A percentile compares a stretch with the other conserved stretches of the same genome.
Conservation (phyloP, 2,888 invertebrate genomes). For the Tolmerus cingulatus region DNA sequence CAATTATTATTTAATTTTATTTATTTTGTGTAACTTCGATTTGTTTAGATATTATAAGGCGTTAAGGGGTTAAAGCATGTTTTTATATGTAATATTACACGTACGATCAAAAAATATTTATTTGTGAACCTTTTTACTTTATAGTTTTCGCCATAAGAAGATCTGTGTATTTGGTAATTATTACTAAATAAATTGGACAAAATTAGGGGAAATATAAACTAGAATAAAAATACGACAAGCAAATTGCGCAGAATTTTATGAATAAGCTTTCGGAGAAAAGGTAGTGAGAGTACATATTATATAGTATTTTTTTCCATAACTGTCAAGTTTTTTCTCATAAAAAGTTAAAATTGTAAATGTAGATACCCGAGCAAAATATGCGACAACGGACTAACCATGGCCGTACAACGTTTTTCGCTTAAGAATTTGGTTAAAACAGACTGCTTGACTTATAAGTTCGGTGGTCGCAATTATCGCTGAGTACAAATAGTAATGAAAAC, state of each 20-base stretch:
- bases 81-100: conserved; percentile 12
- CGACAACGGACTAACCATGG: neutral
- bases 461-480: conserved; percentile 6
- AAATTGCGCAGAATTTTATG: conserved; percentile 18
- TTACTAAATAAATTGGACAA: neutral
- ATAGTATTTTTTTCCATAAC: neutral
- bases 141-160: neutral
- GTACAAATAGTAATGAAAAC: neutral
- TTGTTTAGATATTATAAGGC: conserved; percentile 27
- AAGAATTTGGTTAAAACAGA: neutral
- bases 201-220: neutral
- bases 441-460: neutral
- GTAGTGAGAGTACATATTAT: neutral
- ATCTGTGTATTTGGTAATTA: neutral
- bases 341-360: neutral
- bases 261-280: neutral
- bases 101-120: conserved; percentile 30
- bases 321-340: neutral
- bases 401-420: neutral
- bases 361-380: neutral
- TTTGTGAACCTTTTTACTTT: neutral
- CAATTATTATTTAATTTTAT: neutral
- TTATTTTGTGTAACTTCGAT: neutral
- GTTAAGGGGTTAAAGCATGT: conserved; percentile 30
- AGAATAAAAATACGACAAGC: neutral